These are phyloP conservation scores for Chiridota heheva DNA, from an alignment of 35 echinoderm and acorn worm species.

Conservation along the genomic window DNA sequence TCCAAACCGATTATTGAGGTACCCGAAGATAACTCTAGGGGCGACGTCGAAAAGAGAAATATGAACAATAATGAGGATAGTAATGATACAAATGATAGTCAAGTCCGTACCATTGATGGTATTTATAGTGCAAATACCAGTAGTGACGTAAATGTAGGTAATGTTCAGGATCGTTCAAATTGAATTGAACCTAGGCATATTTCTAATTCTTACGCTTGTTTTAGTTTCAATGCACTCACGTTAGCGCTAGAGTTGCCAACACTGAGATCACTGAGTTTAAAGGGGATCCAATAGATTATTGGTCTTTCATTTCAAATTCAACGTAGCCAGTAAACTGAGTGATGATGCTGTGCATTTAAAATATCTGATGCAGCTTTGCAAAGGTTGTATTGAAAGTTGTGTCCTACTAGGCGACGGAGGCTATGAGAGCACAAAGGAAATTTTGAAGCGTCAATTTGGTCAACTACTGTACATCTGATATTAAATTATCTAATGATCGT, in stretches of 20 bases:
- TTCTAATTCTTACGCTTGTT: neutral
- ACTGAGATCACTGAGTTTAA: conserved; percentile 18
- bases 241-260: conserved; percentile 45
- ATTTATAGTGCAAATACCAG: neutral
- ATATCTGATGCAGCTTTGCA: conserved; percentile 13
- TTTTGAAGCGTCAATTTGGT: conserved; percentile 15
- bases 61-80: neutral
- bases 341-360: neutral
- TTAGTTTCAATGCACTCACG: conserved; percentile 16
- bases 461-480: no score
- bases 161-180: neutral
- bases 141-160: neutral
- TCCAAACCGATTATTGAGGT: neutral
- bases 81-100: neutral
- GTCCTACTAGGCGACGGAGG: conserved; percentile 27
- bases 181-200: neutral
- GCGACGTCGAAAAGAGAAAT: neutral
- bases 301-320: conserved; percentile 17
- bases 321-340: conserved; percentile 18
- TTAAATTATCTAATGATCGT: conserved; percentile 36
- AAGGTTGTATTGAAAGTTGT: conserved; percentile 35
- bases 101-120: neutral
- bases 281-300: conserved; percentile 38
- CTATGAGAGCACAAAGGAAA: conserved; percentile 2
- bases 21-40: neutral